Evolutionary conservation across 2,888 invertebrate genomes (phyloP).

Genomic region (Nymphalis polychloros): DNA sequence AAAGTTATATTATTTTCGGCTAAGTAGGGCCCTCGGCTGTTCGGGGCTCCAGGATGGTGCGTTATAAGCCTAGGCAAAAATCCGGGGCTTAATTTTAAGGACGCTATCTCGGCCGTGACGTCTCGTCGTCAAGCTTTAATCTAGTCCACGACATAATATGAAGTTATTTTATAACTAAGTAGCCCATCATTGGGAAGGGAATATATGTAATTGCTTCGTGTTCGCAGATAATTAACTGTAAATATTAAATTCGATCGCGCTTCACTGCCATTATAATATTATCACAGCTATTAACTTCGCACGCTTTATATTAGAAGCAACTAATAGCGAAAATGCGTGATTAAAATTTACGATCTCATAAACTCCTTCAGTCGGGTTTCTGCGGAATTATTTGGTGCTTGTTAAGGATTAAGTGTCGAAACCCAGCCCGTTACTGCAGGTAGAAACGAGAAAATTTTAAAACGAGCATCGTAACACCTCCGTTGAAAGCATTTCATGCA

Average conservation of each 20-base stretch:
- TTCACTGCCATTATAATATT: constrained; percentile 4
- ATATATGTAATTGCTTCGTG: neutral
- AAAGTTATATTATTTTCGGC: no score
- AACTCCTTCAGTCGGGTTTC: constrained; percentile 13
- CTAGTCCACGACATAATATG: neutral
- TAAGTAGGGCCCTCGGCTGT: no score
- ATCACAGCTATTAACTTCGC: constrained; percentile 5
- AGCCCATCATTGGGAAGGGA: neutral
- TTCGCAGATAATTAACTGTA: constrained; percentile 4
- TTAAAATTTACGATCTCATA: constrained; percentile 25
- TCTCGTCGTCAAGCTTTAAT: neutral
- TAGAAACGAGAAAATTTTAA: constrained; percentile 15
- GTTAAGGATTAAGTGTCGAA: constrained; percentile 20
- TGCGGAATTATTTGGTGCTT: constrained; percentile 8
- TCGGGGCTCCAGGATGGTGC: no score
- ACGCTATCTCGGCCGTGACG: neutral
- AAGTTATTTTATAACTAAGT: neutral
- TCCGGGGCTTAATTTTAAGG: no score
- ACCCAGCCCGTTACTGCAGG: constrained; percentile 17
- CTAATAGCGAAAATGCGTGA: constrained; percentile 10
- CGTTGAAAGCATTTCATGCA: constrained; percentile 11
- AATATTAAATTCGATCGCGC: neutral
- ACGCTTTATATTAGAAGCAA: neutral
- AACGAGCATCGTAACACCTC: constrained; percentile 14
- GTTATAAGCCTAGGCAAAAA: no score